Base-by-base conservation (phyloP, 2,113 vertebrate genomes). In the Thamnaconus septentrionalis region DNA sequence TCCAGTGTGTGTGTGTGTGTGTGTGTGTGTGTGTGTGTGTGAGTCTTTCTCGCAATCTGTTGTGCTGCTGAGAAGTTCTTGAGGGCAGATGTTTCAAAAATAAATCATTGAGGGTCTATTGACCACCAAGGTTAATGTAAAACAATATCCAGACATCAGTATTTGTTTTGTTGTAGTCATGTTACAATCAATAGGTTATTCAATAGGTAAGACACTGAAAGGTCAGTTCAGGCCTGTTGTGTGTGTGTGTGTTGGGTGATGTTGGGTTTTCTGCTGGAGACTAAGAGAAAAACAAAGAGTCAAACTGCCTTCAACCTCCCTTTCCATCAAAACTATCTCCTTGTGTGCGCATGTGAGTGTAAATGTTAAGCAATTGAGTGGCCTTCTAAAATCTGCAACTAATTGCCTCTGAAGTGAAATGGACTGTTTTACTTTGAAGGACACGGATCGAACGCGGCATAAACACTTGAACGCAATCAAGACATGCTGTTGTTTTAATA, bases 321-420 rank as follows among this genome's bases (percentile, higher is more conserved):
- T 52, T n/a, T 12, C 11, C n/a, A 6, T 12, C 7, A 45, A 52
- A 52, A 52, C 18, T 31, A 31, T 31, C 18, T 31, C 18, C 18
- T 31, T 31, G 18, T 31, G 18, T 31, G 18, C 18, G 18, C 18
- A 31, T 31, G 18, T 0, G 11, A 60, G 53, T 62, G 41, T 42
- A 87, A 83, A 85, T 79, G 71, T 78, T 60, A 75, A 76, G 67
- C 52, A 85, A 86, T 76, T 62, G 82, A 58, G 43, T 77, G 72
- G 70, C 41, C n/a, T 68, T 56, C 69, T 68, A 53, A 5, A 45
- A 59, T 76, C 54, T 53, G 56, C 62, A 42, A 73, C 31, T 70
- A 48, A 66, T 4, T 6, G 4, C 11, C 11, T 53, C 44, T 3
- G 41, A 9, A 46, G 53, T 53, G 70, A 75, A 78, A 79, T 72